A percentile compares a stretch with the other conserved stretches of the same genome.
These are phyloP conservation scores for Fragum fragum DNA, from an alignment of 2,888 invertebrate genomes.

Conservation along the genomic window DNA sequence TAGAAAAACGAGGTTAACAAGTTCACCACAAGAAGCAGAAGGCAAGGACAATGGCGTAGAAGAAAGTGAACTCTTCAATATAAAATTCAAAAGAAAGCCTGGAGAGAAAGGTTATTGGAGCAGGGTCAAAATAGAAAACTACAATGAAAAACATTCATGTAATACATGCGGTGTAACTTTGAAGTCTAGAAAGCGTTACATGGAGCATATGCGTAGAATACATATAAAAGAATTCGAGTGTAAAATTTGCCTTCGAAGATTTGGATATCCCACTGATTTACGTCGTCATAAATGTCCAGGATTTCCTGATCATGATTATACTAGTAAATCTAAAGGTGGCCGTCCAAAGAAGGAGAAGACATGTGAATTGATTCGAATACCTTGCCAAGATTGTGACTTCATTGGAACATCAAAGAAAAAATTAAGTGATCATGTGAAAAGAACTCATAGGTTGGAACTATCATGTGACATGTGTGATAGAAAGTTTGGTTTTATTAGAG, in stretches of 20 bases:
- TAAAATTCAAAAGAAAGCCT: slow-evolving; percentile 22
- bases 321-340: slow-evolving; percentile 35
- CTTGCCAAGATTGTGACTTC: slow-evolving; percentile 73
- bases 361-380: slow-evolving; percentile 9
- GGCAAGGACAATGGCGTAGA: not conserved
- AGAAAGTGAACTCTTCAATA: not conserved
- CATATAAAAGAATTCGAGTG: slow-evolving; percentile 59
- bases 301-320: slow-evolving; percentile 33
- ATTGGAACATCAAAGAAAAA: slow-evolving; percentile 63
- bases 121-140: slow-evolving; percentile 45
- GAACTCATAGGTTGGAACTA: slow-evolving; percentile 70
- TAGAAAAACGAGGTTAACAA: no score
- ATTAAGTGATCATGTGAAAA: slow-evolving; percentile 71
- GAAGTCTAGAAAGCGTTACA: slow-evolving; percentile 58
- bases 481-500: slow-evolving; percentile 74
- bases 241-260: slow-evolving; percentile 54
- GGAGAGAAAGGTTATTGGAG: slow-evolving; percentile 62
- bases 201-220: slow-evolving; percentile 57
- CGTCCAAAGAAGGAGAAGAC: slow-evolving; percentile 31
- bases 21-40: not conserved
- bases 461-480: slow-evolving; percentile 77
- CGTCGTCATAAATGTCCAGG: slow-evolving; percentile 58
- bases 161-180: slow-evolving; percentile 52
- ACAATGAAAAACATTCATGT: slow-evolving; percentile 50
- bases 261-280: slow-evolving; percentile 65